Conservation (phyloP, 1,140 invertebrate species). For the Scaptodrosophila lebanonensis region DNA sequence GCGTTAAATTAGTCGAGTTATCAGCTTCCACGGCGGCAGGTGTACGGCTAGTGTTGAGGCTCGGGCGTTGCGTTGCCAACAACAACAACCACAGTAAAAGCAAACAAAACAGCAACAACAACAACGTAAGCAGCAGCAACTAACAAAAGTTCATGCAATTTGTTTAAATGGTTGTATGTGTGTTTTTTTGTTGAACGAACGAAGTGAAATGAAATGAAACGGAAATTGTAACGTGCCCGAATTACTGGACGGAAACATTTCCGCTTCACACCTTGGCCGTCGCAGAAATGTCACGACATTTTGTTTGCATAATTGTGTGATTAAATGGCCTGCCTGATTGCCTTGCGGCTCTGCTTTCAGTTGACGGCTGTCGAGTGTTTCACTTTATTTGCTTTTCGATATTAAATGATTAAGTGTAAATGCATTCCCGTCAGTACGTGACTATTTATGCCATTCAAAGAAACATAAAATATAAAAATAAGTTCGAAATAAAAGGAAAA, state of each 20-base stretch:
- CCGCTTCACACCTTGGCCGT: background rate
- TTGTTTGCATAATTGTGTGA: conserved; percentile 30
- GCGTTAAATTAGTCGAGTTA: conserved; percentile 77
- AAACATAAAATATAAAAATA: too few relatives aligned
- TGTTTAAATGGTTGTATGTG: background rate
- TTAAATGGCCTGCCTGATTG: conserved; percentile 8
- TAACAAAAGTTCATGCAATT: background rate
- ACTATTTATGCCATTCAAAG: too few relatives aligned
- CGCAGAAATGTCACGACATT: conserved; percentile 13
- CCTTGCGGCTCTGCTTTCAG: background rate
- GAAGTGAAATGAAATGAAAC: conserved; percentile 20
- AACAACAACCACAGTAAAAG: too few relatives aligned
- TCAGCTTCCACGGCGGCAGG: conserved; percentile 72
- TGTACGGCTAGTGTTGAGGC: conserved; percentile 42
- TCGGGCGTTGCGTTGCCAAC: too few relatives aligned
- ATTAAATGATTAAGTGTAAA: too few relatives aligned
- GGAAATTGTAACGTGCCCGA: conserved; percentile 52
- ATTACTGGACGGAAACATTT: conserved; percentile 24
- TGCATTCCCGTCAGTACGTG: too few relatives aligned
- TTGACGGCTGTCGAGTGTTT: too few relatives aligned
- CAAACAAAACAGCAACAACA: too few relatives aligned
- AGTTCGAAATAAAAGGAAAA: too few relatives aligned
- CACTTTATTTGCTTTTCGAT: too few relatives aligned
- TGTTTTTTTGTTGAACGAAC: background rate
- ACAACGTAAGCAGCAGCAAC: background rate